A percentile compares a stretch with the other conserved stretches of the same genome.
Evolutionary conservation across 2,888 invertebrate genomes (phyloP).

Genomic region (Phortica okadai): DNA sequence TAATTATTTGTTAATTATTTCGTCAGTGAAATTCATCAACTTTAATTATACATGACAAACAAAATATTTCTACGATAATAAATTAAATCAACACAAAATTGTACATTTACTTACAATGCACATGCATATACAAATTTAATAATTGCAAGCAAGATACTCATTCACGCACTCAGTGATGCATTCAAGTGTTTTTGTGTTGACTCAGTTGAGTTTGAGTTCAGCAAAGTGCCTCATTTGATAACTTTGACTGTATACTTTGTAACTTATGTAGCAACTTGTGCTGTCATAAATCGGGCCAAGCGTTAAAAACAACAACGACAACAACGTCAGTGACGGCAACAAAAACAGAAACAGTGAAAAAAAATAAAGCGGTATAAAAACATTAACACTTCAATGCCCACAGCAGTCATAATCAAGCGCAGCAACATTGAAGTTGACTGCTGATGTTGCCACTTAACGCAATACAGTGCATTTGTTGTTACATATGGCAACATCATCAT

Average conservation of each 20-base stretch:
- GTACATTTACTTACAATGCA: too few species aligned
- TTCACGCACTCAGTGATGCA: background rate
- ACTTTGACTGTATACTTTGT: conserved; percentile 7
- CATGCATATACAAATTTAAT: too few species aligned
- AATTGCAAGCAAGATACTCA: background rate
- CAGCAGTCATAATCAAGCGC: conserved; percentile 53
- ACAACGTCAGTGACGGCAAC: background rate
- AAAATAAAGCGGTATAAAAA: background rate
- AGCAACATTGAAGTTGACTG: conserved; percentile 54
- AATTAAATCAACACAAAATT: too few species aligned
- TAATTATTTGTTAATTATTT: too few species aligned
- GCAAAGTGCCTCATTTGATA: background rate
- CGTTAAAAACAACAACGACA: background rate
- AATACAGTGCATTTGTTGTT: conserved; percentile 18
- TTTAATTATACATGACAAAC: too few species aligned
- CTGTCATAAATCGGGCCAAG: conserved; percentile 10
- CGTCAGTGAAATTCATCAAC: too few species aligned
- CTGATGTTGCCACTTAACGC: conserved; percentile 28
- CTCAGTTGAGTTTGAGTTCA: conserved; percentile 15
- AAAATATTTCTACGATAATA: too few species aligned
- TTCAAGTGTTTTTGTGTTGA: background rate
- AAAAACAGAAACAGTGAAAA: background rate
- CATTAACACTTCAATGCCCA: conserved; percentile 25
- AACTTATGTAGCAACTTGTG: conserved; percentile 9
- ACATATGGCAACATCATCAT: conserved; percentile 18